Conservation (phyloP, 2,113 vertebrate genomes). For the Myotis davidii region DNA sequence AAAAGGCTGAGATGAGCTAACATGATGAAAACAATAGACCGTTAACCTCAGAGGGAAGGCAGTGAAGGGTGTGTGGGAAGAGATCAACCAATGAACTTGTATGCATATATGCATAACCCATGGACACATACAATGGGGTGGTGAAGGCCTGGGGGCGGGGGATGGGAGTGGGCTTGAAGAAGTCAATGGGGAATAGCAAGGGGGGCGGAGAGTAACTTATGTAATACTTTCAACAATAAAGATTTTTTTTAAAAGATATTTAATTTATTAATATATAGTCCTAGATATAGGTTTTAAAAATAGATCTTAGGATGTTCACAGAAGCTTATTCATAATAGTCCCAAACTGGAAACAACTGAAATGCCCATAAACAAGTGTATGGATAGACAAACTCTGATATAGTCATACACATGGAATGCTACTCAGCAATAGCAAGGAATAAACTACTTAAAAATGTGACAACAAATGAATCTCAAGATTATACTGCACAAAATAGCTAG, state of each 20-base stretch:
- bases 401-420: background rate
- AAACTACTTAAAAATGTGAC: background rate
- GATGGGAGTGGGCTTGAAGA: no score
- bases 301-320: background rate
- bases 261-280: background rate
- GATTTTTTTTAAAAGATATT: background rate
- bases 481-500: background rate
- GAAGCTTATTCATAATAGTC: background rate
- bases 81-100: no score
- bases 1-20: background rate
- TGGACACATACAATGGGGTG: no score
- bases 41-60: no score
- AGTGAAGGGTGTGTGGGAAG: no score
- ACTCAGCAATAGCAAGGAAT: background rate
- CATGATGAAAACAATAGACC: background rate
- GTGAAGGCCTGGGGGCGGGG: no score
- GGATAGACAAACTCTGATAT: background rate
- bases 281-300: background rate
- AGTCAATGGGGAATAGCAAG: no score
- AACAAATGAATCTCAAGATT: background rate
- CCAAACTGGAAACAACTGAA: background rate
- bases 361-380: background rate
- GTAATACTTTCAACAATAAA: no score
- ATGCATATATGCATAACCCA: no score
- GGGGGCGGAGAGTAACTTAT: no score